Evolutionary conservation across 2,888 invertebrate genomes (phyloP).

Genomic region (Caenorhabditis plicata): DNA sequence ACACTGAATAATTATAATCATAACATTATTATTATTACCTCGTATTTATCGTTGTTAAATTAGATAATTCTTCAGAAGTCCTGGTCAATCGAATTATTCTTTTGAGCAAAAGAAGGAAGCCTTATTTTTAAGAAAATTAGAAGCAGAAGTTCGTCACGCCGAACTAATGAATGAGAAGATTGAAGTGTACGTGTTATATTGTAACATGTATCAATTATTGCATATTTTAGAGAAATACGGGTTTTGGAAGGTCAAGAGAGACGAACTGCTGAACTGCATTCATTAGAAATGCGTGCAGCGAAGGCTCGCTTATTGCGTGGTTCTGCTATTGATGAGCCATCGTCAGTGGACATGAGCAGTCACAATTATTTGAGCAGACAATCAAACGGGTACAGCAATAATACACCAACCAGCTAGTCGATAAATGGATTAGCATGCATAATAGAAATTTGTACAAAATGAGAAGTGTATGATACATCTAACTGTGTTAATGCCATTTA

Average conservation of each 20-base stretch:
- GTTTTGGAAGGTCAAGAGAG: conserved; percentile 18
- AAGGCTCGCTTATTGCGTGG: conserved; percentile 22
- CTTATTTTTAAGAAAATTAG: conserved; percentile 18
- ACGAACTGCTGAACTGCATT: conserved; percentile 17
- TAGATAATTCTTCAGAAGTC: conserved; percentile 17
- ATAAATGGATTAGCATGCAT: too few species aligned
- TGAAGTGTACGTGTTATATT: conserved; percentile 8
- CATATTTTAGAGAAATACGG: conserved; percentile 26
- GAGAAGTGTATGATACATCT: too few species aligned
- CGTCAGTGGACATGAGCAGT: conserved; percentile 13
- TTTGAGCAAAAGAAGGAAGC: conserved; percentile 26
- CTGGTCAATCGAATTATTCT: conserved; percentile 3
- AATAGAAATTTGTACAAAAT: too few species aligned
- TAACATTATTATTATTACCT: too few species aligned
- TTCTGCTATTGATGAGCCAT: conserved; percentile 27
- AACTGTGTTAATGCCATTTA: too few species aligned
- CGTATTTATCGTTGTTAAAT: too few species aligned
- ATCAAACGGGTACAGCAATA: conserved; percentile 22
- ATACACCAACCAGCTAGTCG: too few species aligned
- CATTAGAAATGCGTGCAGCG: conserved; percentile 21
- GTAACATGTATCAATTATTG: background rate
- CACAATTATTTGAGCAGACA: conserved; percentile 14
- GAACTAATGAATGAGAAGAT: conserved; percentile 31
- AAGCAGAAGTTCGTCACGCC: conserved; percentile 19
- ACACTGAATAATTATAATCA: too few species aligned